Base-by-base conservation (phyloP, 2,888 invertebrate species). In the Athalia cordata region DNA sequence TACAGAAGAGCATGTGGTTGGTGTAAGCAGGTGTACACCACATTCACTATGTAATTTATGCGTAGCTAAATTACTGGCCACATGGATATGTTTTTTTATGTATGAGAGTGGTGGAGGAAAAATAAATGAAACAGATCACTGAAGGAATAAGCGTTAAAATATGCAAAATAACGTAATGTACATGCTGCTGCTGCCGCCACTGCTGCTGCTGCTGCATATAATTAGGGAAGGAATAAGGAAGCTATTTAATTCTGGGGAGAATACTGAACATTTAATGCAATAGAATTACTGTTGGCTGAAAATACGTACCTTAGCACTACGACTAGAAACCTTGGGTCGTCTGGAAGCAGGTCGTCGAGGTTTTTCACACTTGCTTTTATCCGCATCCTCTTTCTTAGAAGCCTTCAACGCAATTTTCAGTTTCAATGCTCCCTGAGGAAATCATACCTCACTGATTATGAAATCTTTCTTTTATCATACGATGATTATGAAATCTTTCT, bases 341-440 rank as follows among this genome's bases (percentile, higher is more conserved):
- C 87, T 88, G 62, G 85, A 78, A 59, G 82, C 79, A 29, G 83
- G 80, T 59, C 82, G 85, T 78, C 84, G 84, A 59, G 50, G 81
- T 81, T 87, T 89, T 8, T 89, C 89, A 77, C 81, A 86, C 76
- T 86, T 88, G 62, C 83, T 70, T 81, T 89, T 89, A 64, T 89
- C 89, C 11, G 84, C 74, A 78, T 89, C 88, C 62, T 89, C 89
- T 70, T 89, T 89, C 80, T 87, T 88, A 64, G 91, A 89, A 77
- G 90, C 89, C 85, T 91, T 91, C 87, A 91, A 89, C 76, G 91
- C 91, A 81, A 92, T 91, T 84, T 91, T 92, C 80, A 92, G 84
- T 84, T 91, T 92, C 57, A 92, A 86, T 62, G 91, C 91, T 78
- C 91, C 92, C 91, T 91, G 82, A 59, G 83, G 81, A 64, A 68